Evolutionary conservation across 2,888 invertebrate genomes (phyloP), one percentile per base, ranked within the genome.

Genomic region (Deladenus siricidicola): DNA sequence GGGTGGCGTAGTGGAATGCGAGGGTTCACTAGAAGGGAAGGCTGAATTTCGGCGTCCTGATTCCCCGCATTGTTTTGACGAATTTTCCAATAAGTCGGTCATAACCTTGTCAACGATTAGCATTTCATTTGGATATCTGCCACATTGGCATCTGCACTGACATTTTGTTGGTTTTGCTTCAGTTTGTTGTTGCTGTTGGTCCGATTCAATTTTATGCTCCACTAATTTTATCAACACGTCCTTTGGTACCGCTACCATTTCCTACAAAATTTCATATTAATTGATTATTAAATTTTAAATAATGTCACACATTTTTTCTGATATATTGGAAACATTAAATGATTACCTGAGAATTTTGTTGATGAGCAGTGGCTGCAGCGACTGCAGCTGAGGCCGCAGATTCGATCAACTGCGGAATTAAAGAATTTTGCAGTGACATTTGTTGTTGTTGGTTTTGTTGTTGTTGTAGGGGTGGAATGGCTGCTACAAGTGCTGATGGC

Each of bases 51-150:
- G n/a, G 23, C 52, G 28, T 4, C 28, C 23, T 4, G 24, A n/a
- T 57, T 42, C 26, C 2, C 45, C 26, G 26, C 42, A 28, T 26
- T 62, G 62, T 34, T 62, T 56, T 23, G 62, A 62, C 4, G 62
- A 62, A 8, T 39, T 51, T 30, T 62, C 60, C 23, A 65, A 56
- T 23, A 65, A 42, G 47, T 65, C 65, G 24, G 64, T 45, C 58
- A 65, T 65, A 24, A 63, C 63, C 56, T 74, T 71, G 48, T 76
- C 76, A 14, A 76, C 74, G 59, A 76, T 76, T 19, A 62, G 64
- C 6, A 69, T 47, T 21, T 73, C 73, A 6, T 65, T 66, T 3
- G 71, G 73, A 56, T 76, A 76, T 3, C 74, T 60, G 0, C 76
- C 76, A 56, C 76, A 76, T 51, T 65, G 63, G 28, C 69, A 69